Percentiles rank a stretch among this genome's conserved stretches.
Conservation (phyloP, 2,797 vertebrate species). For the Synaphobranchus kaupii region DNA sequence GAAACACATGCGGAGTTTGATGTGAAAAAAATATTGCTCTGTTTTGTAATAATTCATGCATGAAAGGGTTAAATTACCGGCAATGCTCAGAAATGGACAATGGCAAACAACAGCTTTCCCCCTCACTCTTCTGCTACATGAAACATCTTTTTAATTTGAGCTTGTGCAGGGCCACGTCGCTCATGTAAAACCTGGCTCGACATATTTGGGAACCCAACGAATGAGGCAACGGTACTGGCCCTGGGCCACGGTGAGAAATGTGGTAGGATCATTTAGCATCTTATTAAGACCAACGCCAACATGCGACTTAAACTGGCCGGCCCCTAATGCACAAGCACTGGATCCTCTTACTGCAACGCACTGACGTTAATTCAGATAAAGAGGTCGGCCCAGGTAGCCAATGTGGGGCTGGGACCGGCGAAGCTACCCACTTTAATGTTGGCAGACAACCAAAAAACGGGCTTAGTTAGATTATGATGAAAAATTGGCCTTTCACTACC, state of each 20-base stretch:
- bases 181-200: background rate
- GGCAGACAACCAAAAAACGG: constrained; percentile 26
- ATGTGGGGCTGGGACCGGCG: constrained; percentile 35
- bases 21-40: too few species aligned
- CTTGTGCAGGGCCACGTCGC: background rate
- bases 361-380: constrained; percentile 50
- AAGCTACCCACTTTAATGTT: constrained; percentile 33
- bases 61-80: too few species aligned
- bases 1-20: too few species aligned
- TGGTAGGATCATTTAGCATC: constrained; percentile 41
- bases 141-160: background rate
- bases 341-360: constrained; percentile 31
- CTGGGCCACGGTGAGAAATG: constrained; percentile 39
- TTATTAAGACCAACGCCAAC: constrained; percentile 42
- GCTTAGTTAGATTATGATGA: constrained; percentile 47
- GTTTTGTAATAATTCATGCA: too few species aligned
- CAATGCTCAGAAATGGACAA: constrained; percentile 7
- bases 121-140: background rate
- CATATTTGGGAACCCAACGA: constrained; percentile 14
- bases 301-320: constrained; percentile 19
- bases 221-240: constrained; percentile 27
- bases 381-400: constrained; percentile 34
- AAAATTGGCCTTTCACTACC: constrained; percentile 35
- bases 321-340: constrained; percentile 28
- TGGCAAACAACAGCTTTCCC: background rate